Evolutionary conservation across 2,113 vertebrate species (phyloP), one percentile per base, ranked within the genome.

Genomic region (Puffinus mauretanicus): DNA sequence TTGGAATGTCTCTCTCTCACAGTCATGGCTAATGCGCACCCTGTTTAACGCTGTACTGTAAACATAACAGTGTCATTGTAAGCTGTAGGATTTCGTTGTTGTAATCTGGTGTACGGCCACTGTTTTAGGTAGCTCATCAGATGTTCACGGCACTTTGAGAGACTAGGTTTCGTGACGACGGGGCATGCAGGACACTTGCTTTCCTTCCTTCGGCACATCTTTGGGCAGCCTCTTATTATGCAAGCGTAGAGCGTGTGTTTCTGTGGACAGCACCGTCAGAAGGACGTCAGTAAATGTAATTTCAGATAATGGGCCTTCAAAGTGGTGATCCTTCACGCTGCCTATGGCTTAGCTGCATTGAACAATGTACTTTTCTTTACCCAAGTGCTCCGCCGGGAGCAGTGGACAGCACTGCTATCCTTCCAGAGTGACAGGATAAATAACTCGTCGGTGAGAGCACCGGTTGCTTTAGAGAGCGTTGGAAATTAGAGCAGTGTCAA

Each of bases 381-480:
- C 42, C 52, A 24, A 77, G 55, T 8, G 16, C n/a, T 82, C n/a
- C 3, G 18, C 57, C 12, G 8, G 32, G 24, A 34, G 65, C 7
- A 19, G 57, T 40, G 52, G 61, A 44, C 70, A 55, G 40, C 36
- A 13, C 29, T 30, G 52, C 70, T 95, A 87, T 40, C 84, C 87
- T 96, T 91, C 36, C 90, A 93, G 78, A 34, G 40, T 64, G 90
- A 91, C 78, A 72, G 87, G 92, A 65, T 85, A 93, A 94, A 94
- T 91, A 91, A n/a, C 46, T 79, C 3, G 0, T 17, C 1, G 2
- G 66, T 94, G 91, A 95, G 81, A 93, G 70, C 77, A 93, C 9
- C 2, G 2, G 40, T 82, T 69, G 61, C 82, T 93, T 90, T 96
- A 87, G 78, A 89, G 25, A 71, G 78, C 34, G 32, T 6, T 72